phyloP scores from a whole-genome alignment of 2,888 invertebrate genomes.

The Ametastegia equiseti region DNA sequence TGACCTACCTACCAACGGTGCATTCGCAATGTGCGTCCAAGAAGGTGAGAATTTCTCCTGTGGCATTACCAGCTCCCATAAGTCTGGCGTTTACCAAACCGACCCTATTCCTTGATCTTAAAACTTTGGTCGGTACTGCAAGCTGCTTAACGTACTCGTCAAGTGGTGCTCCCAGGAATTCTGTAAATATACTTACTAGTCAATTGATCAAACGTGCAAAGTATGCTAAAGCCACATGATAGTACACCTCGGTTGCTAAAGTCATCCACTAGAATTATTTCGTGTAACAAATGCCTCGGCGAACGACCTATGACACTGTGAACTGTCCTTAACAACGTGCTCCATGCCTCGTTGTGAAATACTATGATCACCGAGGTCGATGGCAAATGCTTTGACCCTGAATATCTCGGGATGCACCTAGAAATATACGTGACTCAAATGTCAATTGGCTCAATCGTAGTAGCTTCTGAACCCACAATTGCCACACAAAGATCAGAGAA shows the following conservation, averaged over 20 bases:
- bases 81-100: conserved; percentile 91
- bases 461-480: not conserved
- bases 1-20: conserved; percentile 81
- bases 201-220: not conserved
- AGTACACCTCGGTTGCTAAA: conserved; percentile 87
- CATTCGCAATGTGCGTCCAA: conserved; percentile 97
- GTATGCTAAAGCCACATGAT: conserved; percentile 51
- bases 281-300: conserved; percentile 85
- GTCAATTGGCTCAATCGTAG: conserved; percentile 15
- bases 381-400: conserved; percentile 82
- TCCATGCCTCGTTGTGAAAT: conserved; percentile 99
- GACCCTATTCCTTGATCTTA: conserved; percentile 83
- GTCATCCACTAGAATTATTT: conserved; percentile 94
- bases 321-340: conserved; percentile 95
- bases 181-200: conserved; percentile 68
- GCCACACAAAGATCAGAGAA: not conserved
- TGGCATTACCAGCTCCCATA: conserved; percentile 85
- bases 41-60: conserved; percentile 90
- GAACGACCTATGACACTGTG: conserved; percentile 96
- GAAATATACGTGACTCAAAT: conserved; percentile 8
- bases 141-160: conserved; percentile 83
- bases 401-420: conserved; percentile 82
- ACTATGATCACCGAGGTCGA: conserved; percentile 96
- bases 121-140: conserved; percentile 81
- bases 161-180: conserved; percentile 81